These are phyloP conservation scores for Nicator chloris DNA, from an alignment of 2,113 vertebrate species.

Conservation along the genomic window DNA sequence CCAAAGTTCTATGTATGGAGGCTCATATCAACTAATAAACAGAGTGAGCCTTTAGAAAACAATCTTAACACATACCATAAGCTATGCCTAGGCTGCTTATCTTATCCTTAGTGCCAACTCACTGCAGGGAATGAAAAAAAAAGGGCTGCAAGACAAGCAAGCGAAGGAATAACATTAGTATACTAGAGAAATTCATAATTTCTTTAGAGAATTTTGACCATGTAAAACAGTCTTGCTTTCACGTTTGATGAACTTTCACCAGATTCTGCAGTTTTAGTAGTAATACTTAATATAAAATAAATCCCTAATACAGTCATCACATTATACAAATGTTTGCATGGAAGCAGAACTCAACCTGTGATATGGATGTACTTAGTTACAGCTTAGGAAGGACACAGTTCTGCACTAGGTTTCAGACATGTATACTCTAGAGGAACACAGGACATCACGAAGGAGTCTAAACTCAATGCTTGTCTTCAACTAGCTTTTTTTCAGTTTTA, in stretches of 20 bases:
- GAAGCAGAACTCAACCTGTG: not conserved
- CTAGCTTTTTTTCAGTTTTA: not conserved
- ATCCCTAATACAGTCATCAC: not conserved
- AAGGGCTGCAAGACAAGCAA: not conserved
- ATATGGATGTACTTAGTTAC: not conserved
- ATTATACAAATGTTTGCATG: not conserved
- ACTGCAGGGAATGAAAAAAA: not conserved
- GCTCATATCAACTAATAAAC: not conserved
- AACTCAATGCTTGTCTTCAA: not conserved
- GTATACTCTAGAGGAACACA: not conserved
- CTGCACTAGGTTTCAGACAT: not conserved
- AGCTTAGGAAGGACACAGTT: not conserved
- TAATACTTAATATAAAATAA: not conserved
- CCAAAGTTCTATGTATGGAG: not conserved
- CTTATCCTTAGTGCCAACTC: not conserved
- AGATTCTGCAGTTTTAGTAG: not conserved
- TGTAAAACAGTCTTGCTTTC: not conserved
- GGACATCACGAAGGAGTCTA: not conserved
- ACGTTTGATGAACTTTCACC: not conserved
- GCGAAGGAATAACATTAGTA: not conserved
- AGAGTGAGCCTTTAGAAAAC: not conserved
- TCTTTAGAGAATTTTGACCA: not conserved
- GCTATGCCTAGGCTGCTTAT: not conserved
- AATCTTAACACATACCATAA: not conserved
- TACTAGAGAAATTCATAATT: not conserved